Conservation (phyloP, 2,113 vertebrate genomes). For the Gymnocephalus cernua region DNA sequence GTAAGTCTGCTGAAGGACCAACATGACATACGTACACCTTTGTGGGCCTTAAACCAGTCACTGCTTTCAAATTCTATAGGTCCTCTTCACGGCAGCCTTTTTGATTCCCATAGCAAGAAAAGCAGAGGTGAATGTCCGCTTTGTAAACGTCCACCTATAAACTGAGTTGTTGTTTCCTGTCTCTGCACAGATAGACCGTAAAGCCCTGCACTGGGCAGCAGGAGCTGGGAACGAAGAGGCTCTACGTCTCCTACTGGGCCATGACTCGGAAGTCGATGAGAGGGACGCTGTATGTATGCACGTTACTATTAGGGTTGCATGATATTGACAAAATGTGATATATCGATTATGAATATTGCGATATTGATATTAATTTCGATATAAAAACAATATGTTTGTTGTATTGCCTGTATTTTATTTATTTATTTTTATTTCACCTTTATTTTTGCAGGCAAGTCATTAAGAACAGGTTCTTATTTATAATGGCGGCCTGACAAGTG, state of each 20-base stretch:
- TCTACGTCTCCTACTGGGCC: constrained; percentile 87
- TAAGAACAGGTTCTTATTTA: no score
- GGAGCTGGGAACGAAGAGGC: constrained; percentile 88
- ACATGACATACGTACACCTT: not conserved
- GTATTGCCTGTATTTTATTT: no score
- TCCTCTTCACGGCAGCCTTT: not conserved
- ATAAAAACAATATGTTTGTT: no score
- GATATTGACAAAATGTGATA: no score
- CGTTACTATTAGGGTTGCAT: no score
- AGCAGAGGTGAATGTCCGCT: not conserved
- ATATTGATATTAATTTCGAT: no score
- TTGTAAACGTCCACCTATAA: no score
- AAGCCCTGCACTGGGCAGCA: constrained; percentile 91
- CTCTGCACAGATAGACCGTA: constrained; percentile 84
- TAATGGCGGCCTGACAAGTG: no score
- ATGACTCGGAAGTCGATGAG: constrained; percentile 84
- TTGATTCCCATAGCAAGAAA: not conserved
- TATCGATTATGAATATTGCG: no score
- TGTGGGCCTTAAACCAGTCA: not conserved
- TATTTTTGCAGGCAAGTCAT: no score
- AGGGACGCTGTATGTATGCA: constrained; percentile 84
- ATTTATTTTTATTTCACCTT: no score
- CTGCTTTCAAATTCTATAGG: not conserved
- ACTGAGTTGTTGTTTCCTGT: not conserved
- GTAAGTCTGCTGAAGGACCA: constrained; percentile 71